A percentile compares a stretch with the other conserved stretches of the same genome.
Conservation (phyloP, 2,113 vertebrate genomes). For the Prionailurus viverrinus region DNA sequence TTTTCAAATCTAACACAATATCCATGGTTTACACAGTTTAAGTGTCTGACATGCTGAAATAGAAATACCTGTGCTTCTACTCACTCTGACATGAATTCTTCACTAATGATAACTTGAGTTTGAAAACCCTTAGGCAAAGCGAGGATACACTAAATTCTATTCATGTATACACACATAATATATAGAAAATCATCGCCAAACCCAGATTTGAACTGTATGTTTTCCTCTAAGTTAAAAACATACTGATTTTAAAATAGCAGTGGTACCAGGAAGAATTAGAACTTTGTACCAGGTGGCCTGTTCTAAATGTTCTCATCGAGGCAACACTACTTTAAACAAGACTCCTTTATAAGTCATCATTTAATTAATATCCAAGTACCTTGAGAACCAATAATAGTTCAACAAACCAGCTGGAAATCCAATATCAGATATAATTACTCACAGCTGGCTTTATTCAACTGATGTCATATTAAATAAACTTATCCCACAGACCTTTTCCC, state of each 20-base stretch:
- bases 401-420: slow-evolving; percentile 72
- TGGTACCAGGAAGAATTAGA: background rate
- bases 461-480: slow-evolving; percentile 68
- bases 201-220: background rate
- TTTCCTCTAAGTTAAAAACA: slow-evolving; percentile 41
- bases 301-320: background rate
- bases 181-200: background rate
- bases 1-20: slow-evolving; percentile 43
- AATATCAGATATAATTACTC: slow-evolving; percentile 71
- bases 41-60: background rate
- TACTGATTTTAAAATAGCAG: slow-evolving; percentile 23
- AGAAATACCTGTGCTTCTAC: slow-evolving; percentile 1
- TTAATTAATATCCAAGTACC: slow-evolving; percentile 72
- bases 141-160: background rate
- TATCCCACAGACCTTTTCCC: slow-evolving; percentile 38
- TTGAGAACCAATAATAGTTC: slow-evolving; percentile 64
- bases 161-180: background rate
- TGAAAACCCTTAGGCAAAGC: background rate
- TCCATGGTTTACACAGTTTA: background rate
- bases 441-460: slow-evolving; percentile 72
- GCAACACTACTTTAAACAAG: background rate
- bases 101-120: background rate
- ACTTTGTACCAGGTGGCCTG: background rate
- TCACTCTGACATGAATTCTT: background rate
- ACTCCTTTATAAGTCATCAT: slow-evolving; percentile 58